Percentiles rank a stretch among this genome's conserved stretches.
Evolutionary conservation across 1,140 invertebrate genomes (phyloP).

Genomic region (Temnothorax longispinosus): DNA sequence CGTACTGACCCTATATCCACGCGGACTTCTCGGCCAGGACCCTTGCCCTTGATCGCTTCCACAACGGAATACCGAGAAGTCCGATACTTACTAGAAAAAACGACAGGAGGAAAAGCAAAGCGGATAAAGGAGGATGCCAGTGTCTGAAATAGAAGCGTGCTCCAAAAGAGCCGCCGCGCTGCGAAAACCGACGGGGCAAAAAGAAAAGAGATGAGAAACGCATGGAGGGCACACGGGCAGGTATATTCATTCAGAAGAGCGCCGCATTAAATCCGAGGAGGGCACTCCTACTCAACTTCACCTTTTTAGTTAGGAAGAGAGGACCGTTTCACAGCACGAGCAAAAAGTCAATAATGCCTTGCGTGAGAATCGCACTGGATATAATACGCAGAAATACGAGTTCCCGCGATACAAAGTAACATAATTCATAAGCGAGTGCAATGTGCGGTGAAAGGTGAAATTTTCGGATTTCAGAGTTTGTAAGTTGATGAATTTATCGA

Average conservation of each 20-base stretch:
- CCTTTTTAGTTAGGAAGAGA: conserved; percentile 54
- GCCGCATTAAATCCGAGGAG: conserved; percentile 45
- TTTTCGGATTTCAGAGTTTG: not conserved
- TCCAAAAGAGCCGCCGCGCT: conserved; percentile 24
- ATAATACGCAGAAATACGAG: conserved; percentile 40
- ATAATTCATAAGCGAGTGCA: not conserved
- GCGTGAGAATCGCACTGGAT: conserved; percentile 47
- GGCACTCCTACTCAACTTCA: conserved; percentile 46
- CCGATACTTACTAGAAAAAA: conserved; percentile 30
- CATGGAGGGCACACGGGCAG: conserved; percentile 22
- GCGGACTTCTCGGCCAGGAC: conserved; percentile 34
- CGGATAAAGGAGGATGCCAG: conserved; percentile 43
- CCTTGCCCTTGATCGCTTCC: conserved; percentile 22
- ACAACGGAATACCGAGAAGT: conserved; percentile 55
- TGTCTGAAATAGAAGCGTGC: conserved; percentile 22
- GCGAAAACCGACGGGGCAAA: conserved; percentile 22
- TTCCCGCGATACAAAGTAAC: conserved; percentile 8
- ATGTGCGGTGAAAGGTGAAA: not conserved
- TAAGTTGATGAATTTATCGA: not conserved
- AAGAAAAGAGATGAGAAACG: conserved; percentile 15
- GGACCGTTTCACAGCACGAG: conserved; percentile 31
- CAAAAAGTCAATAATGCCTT: conserved; percentile 57
- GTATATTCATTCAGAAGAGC: conserved; percentile 60
- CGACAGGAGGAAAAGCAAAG: conserved; percentile 45
- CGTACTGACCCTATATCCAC: conserved; percentile 38